These are phyloP conservation scores for Heloderma charlesbogerti DNA, from an alignment of 2,113 vertebrate species.

Conservation along the genomic window DNA sequence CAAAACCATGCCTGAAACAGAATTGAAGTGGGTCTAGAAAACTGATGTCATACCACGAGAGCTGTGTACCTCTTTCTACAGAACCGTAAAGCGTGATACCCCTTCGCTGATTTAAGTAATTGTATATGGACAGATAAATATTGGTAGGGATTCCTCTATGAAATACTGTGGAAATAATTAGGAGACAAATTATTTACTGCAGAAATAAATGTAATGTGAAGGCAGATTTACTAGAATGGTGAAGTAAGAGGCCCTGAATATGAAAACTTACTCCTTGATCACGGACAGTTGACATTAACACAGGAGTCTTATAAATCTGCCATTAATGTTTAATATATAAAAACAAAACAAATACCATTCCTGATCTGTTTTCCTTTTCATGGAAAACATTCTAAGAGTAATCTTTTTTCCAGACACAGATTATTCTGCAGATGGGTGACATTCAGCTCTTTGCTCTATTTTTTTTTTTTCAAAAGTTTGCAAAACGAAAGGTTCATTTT, in stretches of 20 bases:
- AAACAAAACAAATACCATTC: constrained; percentile 45
- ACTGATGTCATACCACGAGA: not conserved
- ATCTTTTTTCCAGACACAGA: constrained; percentile 71
- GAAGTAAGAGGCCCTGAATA: constrained; percentile 40
- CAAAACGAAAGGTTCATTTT: constrained; percentile 62
- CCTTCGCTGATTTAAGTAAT: not conserved
- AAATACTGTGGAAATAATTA: constrained; percentile 33
- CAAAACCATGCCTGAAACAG: not conserved
- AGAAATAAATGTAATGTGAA: constrained; percentile 37
- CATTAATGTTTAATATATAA: constrained; percentile 45
- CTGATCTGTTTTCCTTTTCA: constrained; percentile 72
- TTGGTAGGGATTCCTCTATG: constrained; percentile 31
- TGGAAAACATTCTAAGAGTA: constrained; percentile 55
- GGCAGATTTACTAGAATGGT: constrained; percentile 43
- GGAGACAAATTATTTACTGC: constrained; percentile 38
- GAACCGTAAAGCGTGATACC: not conserved
- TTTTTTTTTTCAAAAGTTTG: constrained; percentile 43
- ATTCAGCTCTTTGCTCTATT: constrained; percentile 59
- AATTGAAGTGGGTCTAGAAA: not conserved
- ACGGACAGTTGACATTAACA: constrained; percentile 61
- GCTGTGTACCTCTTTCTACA: not conserved
- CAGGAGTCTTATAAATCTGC: constrained; percentile 45
- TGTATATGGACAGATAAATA: not conserved
- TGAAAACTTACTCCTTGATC: constrained; percentile 46
- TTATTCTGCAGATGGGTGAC: constrained; percentile 63